Base-by-base conservation (phyloP, 2,113 vertebrate genomes). In the Odocoileus hemionus region DNA sequence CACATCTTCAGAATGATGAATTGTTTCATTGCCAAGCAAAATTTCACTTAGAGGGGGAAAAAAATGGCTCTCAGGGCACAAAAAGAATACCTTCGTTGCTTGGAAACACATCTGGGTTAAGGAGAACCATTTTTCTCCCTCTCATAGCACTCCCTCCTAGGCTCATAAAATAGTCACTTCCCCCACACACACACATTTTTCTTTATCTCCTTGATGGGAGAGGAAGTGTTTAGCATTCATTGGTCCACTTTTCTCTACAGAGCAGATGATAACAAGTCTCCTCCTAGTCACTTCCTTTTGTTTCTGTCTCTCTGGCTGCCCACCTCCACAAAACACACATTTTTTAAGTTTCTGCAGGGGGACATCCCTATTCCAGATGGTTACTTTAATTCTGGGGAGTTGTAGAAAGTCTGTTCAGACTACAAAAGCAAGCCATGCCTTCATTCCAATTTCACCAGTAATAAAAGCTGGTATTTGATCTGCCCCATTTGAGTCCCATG, bases 1-100 rank as follows among this genome's bases (percentile, higher is more conserved):
- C 43, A 87, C 21, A 55, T 94, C 92, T 95, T 58, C 57, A 76
- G 79, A 86, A 76, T 92, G 85, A 96, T 91, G 21, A 96, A 96
- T 45, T 88, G 84, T 67, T 87, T 96, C 47, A 52, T 83, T 90
- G 84, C 67, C 96, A 97, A 95, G 61, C 83, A 95, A 93, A 95
- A 82, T 86, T 96, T 87, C 70, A 64, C 80, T 89, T 90, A 78
- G 30, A 52, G 21, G 21, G 21, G 25, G 26, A 4, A 60, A 47
- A 43, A 76, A 57, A 28, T 76, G 47, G 57, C 70, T 67, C 61
- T 91, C 2, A 2, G 60, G 23, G 50, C 26, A 64, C 89, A 74
- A 85, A 57, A 82, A 54, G 23, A 61, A 89, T 7, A 23, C 33
- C n/a, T 87, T 58, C 2, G 12, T 82, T 92, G 70, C 87, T 92